A percentile compares a stretch with the other conserved stretches of the same genome.
Conservation (phyloP, 2,888 invertebrate species). For the Craniophora ligustri region DNA sequence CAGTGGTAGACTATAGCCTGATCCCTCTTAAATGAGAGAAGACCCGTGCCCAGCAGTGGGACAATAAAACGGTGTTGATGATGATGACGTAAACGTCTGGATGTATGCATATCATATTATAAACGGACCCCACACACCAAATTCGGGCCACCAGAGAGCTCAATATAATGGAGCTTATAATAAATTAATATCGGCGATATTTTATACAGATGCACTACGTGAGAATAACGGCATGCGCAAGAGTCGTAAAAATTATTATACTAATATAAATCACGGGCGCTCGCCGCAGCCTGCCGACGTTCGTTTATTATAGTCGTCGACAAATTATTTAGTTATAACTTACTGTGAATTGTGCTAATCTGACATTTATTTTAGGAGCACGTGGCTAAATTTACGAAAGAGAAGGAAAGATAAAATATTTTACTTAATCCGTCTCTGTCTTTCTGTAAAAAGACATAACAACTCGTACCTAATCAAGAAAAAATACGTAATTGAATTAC, state of each 20-base stretch:
- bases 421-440: too few species aligned
- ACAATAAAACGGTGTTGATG: too few species aligned
- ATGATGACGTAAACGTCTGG: too few species aligned
- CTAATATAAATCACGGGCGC: constrained; percentile 49
- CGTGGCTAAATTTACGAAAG: not conserved
- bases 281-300: constrained; percentile 37
- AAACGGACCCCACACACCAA: not conserved
- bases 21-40: too few species aligned
- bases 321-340: constrained; percentile 54
- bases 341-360: constrained; percentile 5
- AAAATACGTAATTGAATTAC: too few species aligned
- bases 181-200: constrained; percentile 42
- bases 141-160: constrained; percentile 10
- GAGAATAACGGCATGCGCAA: constrained; percentile 35
- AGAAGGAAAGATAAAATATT: too few species aligned
- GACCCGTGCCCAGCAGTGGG: too few species aligned
- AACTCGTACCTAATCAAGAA: too few species aligned
- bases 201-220: constrained; percentile 21
- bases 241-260: constrained; percentile 47
- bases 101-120: too few species aligned
- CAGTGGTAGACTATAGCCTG: too few species aligned
- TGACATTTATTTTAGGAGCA: not conserved
- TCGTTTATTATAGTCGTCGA: constrained; percentile 50
- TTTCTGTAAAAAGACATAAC: too few species aligned
- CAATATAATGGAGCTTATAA: constrained; percentile 46